Evolutionary conservation across 2,797 vertebrate genomes (phyloP).

Genomic region (Loriculus beryllinus): DNA sequence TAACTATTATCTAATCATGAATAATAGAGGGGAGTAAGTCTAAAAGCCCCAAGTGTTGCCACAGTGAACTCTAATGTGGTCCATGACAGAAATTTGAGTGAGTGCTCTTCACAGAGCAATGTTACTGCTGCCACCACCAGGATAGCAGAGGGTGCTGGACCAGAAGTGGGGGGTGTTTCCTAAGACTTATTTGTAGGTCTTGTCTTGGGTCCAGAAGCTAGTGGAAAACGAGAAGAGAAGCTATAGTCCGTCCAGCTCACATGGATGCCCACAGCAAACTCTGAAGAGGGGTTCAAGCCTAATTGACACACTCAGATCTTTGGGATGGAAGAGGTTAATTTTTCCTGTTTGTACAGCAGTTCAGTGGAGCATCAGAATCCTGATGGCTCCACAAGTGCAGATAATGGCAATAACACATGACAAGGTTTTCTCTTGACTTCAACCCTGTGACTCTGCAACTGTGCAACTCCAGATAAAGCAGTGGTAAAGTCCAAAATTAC

Average conservation of each 20-base stretch:
- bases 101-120: neutral
- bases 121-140: neutral
- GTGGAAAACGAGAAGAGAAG: neutral
- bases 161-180: neutral
- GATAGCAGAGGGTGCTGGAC: neutral
- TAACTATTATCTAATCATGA: rapidly evolving
- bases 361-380: neutral
- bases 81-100: neutral
- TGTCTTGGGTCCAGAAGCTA: neutral
- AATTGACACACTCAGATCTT: rapidly evolving
- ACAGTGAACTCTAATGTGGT: neutral
- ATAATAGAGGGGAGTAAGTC: neutral
- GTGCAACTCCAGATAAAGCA: neutral
- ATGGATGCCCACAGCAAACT: neutral
- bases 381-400: neutral
- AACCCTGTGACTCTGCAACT: neutral
- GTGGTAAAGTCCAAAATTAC: neutral
- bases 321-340: rapidly evolving
- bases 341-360: neutral
- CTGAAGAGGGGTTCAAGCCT: neutral
- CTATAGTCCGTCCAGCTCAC: neutral
- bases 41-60: neutral
- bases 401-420: neutral
- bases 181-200: neutral
- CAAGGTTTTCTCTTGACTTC: neutral